Percentiles rank a stretch among this genome's conserved stretches.
phyloP scores from a whole-genome alignment of 1,140 invertebrate species.

The Euura lappo region DNA sequence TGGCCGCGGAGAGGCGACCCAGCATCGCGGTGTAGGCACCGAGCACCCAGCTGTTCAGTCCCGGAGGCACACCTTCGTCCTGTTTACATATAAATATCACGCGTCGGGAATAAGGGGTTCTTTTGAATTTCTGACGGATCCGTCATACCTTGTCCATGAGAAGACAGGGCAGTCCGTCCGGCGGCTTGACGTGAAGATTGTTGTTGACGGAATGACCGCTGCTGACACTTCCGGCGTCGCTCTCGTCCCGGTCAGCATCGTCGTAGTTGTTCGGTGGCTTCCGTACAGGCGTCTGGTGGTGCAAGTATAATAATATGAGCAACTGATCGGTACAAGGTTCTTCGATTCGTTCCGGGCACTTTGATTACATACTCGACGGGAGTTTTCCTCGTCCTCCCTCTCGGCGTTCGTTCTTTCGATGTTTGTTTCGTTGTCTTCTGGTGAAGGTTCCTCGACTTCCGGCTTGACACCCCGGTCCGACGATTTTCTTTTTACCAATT shows the following conservation, averaged over 20 bases:
- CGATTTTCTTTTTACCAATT: slow-evolving; percentile 38
- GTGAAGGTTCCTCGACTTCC: neutral
- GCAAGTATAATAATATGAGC: too few species aligned
- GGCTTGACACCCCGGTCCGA: neutral
- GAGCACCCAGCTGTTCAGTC: slow-evolving; percentile 55
- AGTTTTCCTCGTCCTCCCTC: slow-evolving; percentile 19
- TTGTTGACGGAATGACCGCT: slow-evolving; percentile 46
- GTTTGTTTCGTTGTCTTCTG: slow-evolving; percentile 17
- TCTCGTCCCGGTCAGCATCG: slow-evolving; percentile 51
- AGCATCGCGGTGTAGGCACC: slow-evolving; percentile 57
- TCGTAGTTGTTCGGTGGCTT: slow-evolving; percentile 41
- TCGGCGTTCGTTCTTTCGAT: slow-evolving; percentile 12
- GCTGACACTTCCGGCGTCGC: slow-evolving; percentile 51
- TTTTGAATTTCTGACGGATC: neutral
- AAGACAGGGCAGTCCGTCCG: slow-evolving; percentile 49
- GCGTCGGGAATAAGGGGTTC: neutral
- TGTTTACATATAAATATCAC: slow-evolving; percentile 17
- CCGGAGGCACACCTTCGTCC: slow-evolving; percentile 50
- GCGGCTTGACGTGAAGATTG: slow-evolving; percentile 44
- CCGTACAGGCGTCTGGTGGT: slow-evolving; percentile 35
- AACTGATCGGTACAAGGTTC: too few species aligned
- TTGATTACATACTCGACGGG: neutral
- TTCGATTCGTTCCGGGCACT: too few species aligned
- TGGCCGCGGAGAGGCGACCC: slow-evolving; percentile 56
- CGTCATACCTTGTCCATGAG: slow-evolving; percentile 49